Evolutionary conservation across 2,888 invertebrate genomes (phyloP).

Genomic region (Latrodectus hesperus): DNA sequence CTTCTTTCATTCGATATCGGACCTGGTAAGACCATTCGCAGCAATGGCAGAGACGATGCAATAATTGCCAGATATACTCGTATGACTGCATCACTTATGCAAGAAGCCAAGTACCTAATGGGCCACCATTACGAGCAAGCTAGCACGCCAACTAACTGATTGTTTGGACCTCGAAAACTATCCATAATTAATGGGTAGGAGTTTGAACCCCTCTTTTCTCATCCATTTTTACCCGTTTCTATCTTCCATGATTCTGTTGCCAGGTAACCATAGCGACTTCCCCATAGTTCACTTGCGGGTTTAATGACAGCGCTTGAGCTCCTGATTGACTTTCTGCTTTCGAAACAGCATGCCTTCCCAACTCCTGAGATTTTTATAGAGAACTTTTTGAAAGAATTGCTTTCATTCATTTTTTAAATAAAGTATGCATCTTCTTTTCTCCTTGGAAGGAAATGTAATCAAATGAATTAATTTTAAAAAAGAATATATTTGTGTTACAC

Average conservation of each 20-base stretch:
- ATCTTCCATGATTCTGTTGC: conserved; percentile 51
- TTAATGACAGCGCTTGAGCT: conserved; percentile 41
- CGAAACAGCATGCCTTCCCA: conserved; percentile 8
- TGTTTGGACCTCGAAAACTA: conserved; percentile 64
- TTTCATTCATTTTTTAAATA: no score
- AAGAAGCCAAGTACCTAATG: conserved; percentile 61
- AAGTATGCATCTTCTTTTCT: no score
- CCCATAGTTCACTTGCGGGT: conserved; percentile 56
- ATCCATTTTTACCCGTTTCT: conserved; percentile 59
- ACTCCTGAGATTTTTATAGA: not conserved
- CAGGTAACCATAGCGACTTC: conserved; percentile 52
- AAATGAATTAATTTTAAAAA: no score
- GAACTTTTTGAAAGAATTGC: not conserved
- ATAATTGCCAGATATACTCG: conserved; percentile 45
- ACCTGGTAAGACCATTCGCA: conserved; percentile 29
- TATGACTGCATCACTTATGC: conserved; percentile 61
- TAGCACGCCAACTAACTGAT: conserved; percentile 65
- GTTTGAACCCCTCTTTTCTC: conserved; percentile 52
- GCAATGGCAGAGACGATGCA: conserved; percentile 39
- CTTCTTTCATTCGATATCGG: conserved; percentile 47
- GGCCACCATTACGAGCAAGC: conserved; percentile 61
- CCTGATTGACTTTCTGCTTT: conserved; percentile 32
- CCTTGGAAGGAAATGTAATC: no score
- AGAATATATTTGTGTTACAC: no score
- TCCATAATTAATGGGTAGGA: conserved; percentile 64